Base-by-base conservation (phyloP, 2,113 vertebrate species). In the Toxotes jaculatrix region DNA sequence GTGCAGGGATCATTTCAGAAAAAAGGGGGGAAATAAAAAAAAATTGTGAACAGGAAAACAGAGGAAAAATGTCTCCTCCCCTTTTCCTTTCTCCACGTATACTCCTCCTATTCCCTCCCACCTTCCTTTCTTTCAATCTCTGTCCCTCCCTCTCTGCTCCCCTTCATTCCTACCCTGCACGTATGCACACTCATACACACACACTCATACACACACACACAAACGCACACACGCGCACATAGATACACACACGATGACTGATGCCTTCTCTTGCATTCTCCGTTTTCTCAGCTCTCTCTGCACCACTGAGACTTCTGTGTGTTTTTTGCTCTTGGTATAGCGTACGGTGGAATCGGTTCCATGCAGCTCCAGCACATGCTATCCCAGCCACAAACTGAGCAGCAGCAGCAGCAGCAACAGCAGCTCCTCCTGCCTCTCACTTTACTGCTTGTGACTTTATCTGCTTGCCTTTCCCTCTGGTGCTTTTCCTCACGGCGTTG, bases 11-110 rank as follows among this genome's bases (percentile, higher is more conserved):
- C 63, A 70, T 80, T 83, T 82, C 32, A 75, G 51, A 82, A 86
- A 90, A 63, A 62, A 23, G 47, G 57, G 42, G 53, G 61, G n/a
- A 36, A 76, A 72, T 82, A 43, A 59, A 75, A 85, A 85, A 84
- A 92, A 88, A 92, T 32, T 73, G 72, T 86, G 74, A 92, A 92
- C 73, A 89, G 89, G 90, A 94, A 92, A 89, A 87, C 31, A 3
- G 73, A 82, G 85, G 87, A 88, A 88, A 89, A 89, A 91, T 87
- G 84, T 91, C 86, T 89, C 88, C 92, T 92, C 91, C 93, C 94
- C 90, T 89, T 91, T 93, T 90, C 87, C 85, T 86, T 87, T 89
- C 88, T 87, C 87, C 88, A 86, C 73, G 59, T 88, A 86, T 84
- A 80, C 88, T 89, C 88, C 83, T 89, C 89, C 86, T 88, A 66